Conservation (phyloP, 2,888 invertebrate species). For the Melanostoma mellinum region DNA sequence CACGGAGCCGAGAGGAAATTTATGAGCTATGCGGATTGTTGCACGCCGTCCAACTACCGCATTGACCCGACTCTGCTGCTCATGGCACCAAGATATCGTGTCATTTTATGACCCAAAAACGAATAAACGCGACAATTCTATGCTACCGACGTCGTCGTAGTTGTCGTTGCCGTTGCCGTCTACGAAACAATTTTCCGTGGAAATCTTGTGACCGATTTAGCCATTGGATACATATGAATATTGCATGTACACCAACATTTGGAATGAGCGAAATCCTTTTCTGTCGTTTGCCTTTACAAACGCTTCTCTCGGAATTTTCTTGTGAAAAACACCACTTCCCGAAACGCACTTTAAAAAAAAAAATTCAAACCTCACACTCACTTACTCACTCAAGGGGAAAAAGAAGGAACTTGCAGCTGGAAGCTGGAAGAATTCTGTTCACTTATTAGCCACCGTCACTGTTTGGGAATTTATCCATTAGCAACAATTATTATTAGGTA, state of each 20-base stretch:
- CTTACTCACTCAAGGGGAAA: constrained; percentile 8
- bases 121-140: constrained; percentile 65
- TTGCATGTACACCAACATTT: constrained; percentile 60
- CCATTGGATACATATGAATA: constrained; percentile 71
- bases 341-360: neutral
- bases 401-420: constrained; percentile 39
- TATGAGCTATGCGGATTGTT: constrained; percentile 65
- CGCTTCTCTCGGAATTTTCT: constrained; percentile 27
- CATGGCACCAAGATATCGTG: constrained; percentile 54
- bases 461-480: constrained; percentile 32
- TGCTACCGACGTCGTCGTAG: constrained; percentile 36
- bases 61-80: constrained; percentile 55
- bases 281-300: constrained; percentile 33
- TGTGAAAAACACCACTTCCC: neutral
- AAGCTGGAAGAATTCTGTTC: constrained; percentile 41
- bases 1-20: constrained; percentile 43
- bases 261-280: constrained; percentile 42
- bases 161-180: neutral
- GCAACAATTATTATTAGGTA: constrained; percentile 32
- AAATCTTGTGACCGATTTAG: constrained; percentile 65
- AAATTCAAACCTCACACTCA: constrained; percentile 12
- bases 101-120: constrained; percentile 67
- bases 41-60: constrained; percentile 57
- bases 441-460: constrained; percentile 57
- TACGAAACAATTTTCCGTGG: constrained; percentile 58